phyloP scores from a whole-genome alignment of 2,888 invertebrate genomes.

The Cryptosula pallasiana region DNA sequence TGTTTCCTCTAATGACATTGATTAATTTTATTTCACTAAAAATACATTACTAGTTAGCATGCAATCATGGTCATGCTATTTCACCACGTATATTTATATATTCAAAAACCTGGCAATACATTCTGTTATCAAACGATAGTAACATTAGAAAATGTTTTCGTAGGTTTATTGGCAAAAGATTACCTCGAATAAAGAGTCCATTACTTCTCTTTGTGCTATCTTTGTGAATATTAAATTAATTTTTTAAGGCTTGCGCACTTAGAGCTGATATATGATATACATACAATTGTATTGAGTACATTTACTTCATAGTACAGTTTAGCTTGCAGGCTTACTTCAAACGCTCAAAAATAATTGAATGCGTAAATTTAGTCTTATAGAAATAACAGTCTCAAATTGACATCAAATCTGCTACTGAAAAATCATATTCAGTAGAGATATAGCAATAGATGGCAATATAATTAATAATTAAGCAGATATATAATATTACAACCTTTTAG shows the following conservation, averaged over 20 bases:
- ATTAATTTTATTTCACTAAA: no score
- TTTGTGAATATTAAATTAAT: constrained; percentile 17
- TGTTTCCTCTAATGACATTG: no score
- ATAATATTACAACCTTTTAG: constrained; percentile 8
- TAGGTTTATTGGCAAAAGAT: no score
- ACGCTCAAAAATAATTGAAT: background rate
- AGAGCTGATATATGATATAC: background rate
- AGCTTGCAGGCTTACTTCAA: background rate
- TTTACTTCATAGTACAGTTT: background rate
- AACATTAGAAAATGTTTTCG: no score
- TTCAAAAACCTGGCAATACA: no score
- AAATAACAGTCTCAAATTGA: constrained; percentile 17
- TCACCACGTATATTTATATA: no score
- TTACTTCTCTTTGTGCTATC: background rate
- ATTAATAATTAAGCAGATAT: constrained; percentile 18
- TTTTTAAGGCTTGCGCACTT: background rate
- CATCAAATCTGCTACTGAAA: constrained; percentile 19
- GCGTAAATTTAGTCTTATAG: background rate
- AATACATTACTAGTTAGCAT: no score
- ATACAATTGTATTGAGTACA: background rate
- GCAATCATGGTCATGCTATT: no score
- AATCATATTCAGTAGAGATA: constrained; percentile 6
- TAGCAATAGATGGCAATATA: background rate
- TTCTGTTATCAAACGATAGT: no score
- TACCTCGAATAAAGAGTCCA: no score